Evolutionary conservation across 2,113 vertebrate genomes (phyloP).

Genomic region (Prinia subflava): DNA sequence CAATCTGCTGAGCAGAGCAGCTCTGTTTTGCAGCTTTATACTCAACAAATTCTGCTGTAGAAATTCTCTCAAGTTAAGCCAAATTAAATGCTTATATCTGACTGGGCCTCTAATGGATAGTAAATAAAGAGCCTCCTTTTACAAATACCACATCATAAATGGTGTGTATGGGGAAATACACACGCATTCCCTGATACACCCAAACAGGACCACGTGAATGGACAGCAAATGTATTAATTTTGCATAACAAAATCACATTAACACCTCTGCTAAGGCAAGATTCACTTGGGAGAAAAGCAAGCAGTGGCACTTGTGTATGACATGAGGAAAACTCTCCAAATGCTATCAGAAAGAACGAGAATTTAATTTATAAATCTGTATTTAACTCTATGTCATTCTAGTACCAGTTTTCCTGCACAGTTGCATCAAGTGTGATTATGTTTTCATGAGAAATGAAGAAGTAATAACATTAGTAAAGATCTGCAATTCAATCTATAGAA

Average conservation of each 20-base stretch:
- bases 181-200: neutral
- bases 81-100: neutral
- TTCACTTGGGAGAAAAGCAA: neutral
- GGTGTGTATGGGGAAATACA: neutral
- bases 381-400: neutral
- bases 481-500: neutral
- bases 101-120: neutral
- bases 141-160: neutral
- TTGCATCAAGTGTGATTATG: neutral
- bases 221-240: neutral
- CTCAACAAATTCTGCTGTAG: neutral
- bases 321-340: neutral
- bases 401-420: neutral
- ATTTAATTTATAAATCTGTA: neutral
- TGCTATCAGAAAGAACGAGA: neutral
- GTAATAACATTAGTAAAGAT: neutral
- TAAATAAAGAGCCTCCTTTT: neutral
- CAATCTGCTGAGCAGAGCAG: neutral
- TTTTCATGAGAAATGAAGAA: neutral
- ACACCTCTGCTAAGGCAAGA: neutral
- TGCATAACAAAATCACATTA: neutral
- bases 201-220: accelerated
- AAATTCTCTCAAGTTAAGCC: neutral
- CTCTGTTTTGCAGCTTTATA: neutral
- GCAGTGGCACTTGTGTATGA: neutral